Evolutionary conservation across 2,113 vertebrate genomes (phyloP).

Genomic region (Trachemys scripta): DNA sequence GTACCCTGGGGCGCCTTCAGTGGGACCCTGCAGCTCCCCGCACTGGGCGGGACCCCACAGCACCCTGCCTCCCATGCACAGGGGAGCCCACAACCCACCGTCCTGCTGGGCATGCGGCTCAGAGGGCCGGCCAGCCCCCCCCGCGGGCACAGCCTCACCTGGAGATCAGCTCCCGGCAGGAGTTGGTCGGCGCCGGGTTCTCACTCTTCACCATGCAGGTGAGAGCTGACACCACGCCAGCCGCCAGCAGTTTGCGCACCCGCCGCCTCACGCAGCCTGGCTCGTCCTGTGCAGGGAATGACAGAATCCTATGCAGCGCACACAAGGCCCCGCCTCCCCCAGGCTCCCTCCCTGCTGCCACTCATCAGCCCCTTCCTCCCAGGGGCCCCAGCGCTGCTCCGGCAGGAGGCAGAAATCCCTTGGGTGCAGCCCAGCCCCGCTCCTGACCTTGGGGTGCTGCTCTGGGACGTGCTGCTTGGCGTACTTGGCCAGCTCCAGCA

Average conservation of each 20-base stretch:
- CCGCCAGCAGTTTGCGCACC: slow-evolving; percentile 88
- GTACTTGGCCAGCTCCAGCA: slow-evolving; percentile 97
- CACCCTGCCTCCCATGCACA: too few species aligned
- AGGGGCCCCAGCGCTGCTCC: accelerated
- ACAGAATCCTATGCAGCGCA: too few species aligned
- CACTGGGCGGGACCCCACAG: accelerated
- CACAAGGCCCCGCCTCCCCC: too few species aligned
- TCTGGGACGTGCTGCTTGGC: slow-evolving; percentile 97
- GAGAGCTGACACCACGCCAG: slow-evolving; percentile 92
- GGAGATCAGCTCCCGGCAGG: slow-evolving; percentile 93
- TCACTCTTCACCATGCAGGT: slow-evolving; percentile 95
- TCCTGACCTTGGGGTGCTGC: slow-evolving; percentile 94
- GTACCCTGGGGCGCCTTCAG: background rate
- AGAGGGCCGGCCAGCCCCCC: too few species aligned
- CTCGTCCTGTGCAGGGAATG: slow-evolving; percentile 84
- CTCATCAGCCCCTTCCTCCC: background rate
- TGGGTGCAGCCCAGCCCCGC: accelerated
- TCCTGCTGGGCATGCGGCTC: background rate
- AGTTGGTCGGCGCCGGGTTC: slow-evolving; percentile 87
- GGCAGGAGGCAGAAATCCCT: too few species aligned
- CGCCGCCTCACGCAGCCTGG: slow-evolving; percentile 86
- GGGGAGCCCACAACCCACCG: too few species aligned
- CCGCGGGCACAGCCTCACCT: slow-evolving; percentile 73
- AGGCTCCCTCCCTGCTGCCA: too few species aligned
- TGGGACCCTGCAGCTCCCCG: too few species aligned